Base-by-base conservation (phyloP, 2,888 invertebrate species). In the Patella caerulea region DNA sequence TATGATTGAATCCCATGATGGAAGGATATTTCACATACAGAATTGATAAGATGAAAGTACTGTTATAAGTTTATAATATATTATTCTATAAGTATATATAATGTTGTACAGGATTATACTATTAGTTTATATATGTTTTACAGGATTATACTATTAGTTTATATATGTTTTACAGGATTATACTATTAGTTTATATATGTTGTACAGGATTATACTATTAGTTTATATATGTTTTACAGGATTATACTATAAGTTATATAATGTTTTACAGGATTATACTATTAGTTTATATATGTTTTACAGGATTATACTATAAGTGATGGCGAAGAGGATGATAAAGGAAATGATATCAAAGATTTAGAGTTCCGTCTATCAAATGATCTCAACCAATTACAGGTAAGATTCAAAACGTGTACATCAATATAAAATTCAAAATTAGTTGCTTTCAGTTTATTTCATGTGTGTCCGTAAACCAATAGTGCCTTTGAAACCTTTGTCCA, bases 341-440 rank as follows among this genome's bases (percentile, higher is more conserved):
- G 95, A 85, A 90, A 95, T 59, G 94, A 95, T 15, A 95, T 97
- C 85, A 94, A 96, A 75, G 97, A 97, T 88, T 94, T 97, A 7
- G 97, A 97, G 91, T 97, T 97, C 90, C 93, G 96, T 34, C 93
- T 97, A 92, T 94, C 94, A 59, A 95, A 97, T 89, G 95, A 97
- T 91, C 93, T 91, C 54, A 86, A 87, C 73, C 83, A 88, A 76
- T 80, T 91, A 71, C 94, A 95, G 89, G 94, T 94, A 88, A 9
- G 9, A 45, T 45, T 34, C 0, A 34, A 34, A 34, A 34, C 34
- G 0, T 29, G 29, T 29, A 2, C 5, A 5, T 0, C 0, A 34
- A 34, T 5, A 34, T 34, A 2, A 45, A 45, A 45, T 45, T 45
- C 45, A 45, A 45, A 45, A 45, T 45, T 45, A 45, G 45, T 45